A percentile compares a stretch with the other conserved stretches of the same genome.
phyloP scores from a whole-genome alignment of 2,797 vertebrate species.

The Rachycentron canadum region DNA sequence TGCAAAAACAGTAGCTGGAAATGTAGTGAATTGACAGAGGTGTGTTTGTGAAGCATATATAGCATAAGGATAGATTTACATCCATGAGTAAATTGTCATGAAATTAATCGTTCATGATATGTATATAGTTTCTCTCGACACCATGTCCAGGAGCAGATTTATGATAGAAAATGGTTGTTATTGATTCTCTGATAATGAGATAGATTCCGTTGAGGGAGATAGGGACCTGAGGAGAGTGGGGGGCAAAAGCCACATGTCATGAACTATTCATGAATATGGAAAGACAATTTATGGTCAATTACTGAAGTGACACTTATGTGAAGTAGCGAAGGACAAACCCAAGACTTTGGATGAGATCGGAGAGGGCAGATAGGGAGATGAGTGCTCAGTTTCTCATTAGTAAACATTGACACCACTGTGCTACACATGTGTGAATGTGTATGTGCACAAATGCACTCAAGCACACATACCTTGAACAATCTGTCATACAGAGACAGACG shows the following conservation, averaged over 20 bases:
- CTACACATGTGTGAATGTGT: slow-evolving; percentile 10
- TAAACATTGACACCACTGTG: slow-evolving; percentile 58
- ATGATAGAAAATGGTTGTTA: slow-evolving; percentile 68
- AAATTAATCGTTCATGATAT: slow-evolving; percentile 52
- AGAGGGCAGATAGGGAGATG: slow-evolving; percentile 24
- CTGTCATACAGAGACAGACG: slow-evolving; percentile 79
- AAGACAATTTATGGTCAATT: slow-evolving; percentile 79
- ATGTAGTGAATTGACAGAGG: not conserved
- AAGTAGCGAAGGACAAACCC: slow-evolving; percentile 76
- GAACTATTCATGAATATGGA: slow-evolving; percentile 81
- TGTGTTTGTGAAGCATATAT: slow-evolving; percentile 11
- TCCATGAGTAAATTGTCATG: slow-evolving; percentile 18
- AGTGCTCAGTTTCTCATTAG: slow-evolving; percentile 54
- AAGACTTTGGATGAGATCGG: slow-evolving; percentile 48
- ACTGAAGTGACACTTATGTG: slow-evolving; percentile 70
- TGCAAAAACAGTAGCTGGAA: slow-evolving; percentile 6
- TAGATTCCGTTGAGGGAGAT: slow-evolving; percentile 62
- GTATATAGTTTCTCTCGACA: slow-evolving; percentile 60
- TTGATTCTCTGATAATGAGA: slow-evolving; percentile 74
- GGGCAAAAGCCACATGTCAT: slow-evolving; percentile 62
- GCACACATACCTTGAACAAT: slow-evolving; percentile 45
- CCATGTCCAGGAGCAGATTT: slow-evolving; percentile 58
- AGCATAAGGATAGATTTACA: slow-evolving; percentile 13
- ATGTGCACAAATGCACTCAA: not conserved
- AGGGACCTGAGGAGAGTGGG: slow-evolving; percentile 28